Evolutionary conservation across 2,888 invertebrate species (phyloP).

Genomic region (Calameuta idolon): DNA sequence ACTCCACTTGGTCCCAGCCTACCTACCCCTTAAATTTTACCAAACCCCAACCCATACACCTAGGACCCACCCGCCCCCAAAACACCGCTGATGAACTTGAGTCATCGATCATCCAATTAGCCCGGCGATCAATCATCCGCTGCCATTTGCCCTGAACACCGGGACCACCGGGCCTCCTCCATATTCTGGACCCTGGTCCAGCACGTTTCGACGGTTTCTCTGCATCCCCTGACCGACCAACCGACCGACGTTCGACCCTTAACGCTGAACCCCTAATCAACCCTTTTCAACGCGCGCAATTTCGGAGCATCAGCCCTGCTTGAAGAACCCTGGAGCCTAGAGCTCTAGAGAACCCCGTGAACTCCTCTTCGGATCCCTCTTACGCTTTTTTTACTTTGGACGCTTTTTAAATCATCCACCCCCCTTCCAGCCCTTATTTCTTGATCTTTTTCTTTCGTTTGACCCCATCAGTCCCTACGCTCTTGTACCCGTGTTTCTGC

Average conservation of each 20-base stretch:
- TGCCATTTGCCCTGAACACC: slow-evolving; percentile 67
- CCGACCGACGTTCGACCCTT: slow-evolving; percentile 55
- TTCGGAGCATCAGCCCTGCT: slow-evolving; percentile 37
- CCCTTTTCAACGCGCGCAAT: slow-evolving; percentile 66
- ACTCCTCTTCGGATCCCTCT: too few relatives aligned
- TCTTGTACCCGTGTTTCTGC: too few relatives aligned
- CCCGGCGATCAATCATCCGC: slow-evolving; percentile 79
- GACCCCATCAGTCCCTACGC: too few relatives aligned
- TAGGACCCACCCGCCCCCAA: slow-evolving; percentile 34
- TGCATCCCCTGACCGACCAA: slow-evolving; percentile 20
- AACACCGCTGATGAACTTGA: slow-evolving; percentile 57
- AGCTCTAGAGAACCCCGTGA: too few relatives aligned
- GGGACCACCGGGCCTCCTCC: not conserved
- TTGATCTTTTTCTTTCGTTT: too few relatives aligned
- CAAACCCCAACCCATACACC: not conserved
- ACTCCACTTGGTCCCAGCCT: not conserved
- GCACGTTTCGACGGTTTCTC: slow-evolving; percentile 31
- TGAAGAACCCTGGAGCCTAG: too few relatives aligned
- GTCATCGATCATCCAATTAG: slow-evolving; percentile 86
- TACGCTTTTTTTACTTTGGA: too few relatives aligned
- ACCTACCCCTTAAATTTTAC: too few relatives aligned
- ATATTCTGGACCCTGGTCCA: slow-evolving; percentile 40
- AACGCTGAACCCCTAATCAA: slow-evolving; percentile 65
- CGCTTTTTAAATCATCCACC: too few relatives aligned
- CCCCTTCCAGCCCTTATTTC: too few relatives aligned